These are phyloP conservation scores for Vanacampus margaritifer DNA, from an alignment of 2,113 vertebrate species.

Conservation along the genomic window DNA sequence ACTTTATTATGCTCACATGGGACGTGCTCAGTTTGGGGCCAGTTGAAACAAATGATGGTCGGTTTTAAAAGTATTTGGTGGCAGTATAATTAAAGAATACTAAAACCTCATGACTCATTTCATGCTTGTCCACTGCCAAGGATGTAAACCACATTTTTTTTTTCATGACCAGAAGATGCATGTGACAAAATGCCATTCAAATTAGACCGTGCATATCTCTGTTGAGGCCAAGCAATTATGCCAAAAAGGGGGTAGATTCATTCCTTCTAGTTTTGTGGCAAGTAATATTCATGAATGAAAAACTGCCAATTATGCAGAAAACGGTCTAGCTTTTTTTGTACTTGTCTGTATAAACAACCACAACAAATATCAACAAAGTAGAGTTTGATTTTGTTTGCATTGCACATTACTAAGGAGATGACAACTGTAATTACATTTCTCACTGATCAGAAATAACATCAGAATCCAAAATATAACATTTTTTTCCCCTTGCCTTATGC, in stretches of 20 bases:
- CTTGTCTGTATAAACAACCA: background rate
- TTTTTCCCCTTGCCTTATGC: too few relatives aligned
- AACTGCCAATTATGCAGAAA: background rate
- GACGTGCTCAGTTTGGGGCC: slow-evolving; percentile 12
- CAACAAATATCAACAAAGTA: background rate
- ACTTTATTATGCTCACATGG: slow-evolving; percentile 37
- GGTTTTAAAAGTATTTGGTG: background rate
- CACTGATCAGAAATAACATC: too few relatives aligned
- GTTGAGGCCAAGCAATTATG: background rate
- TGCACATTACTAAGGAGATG: too few relatives aligned
- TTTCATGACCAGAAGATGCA: background rate
- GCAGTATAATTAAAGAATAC: slow-evolving; percentile 1
- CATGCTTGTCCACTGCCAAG: background rate
- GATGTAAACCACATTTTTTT: slow-evolving; percentile 1
- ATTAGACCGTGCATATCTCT: background rate
- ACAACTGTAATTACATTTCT: too few relatives aligned
- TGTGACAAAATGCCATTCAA: background rate
- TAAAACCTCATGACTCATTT: slow-evolving; percentile 1
- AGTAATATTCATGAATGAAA: background rate
- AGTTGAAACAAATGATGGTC: slow-evolving; percentile 8
- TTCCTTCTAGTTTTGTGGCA: background rate
- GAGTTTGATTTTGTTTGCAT: too few relatives aligned
- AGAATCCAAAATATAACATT: too few relatives aligned
- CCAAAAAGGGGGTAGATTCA: background rate
- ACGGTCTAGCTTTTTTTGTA: background rate